These are phyloP conservation scores for Polypedilum vanderplanki DNA, from an alignment of 1,140 invertebrate species.

Conservation along the genomic window DNA sequence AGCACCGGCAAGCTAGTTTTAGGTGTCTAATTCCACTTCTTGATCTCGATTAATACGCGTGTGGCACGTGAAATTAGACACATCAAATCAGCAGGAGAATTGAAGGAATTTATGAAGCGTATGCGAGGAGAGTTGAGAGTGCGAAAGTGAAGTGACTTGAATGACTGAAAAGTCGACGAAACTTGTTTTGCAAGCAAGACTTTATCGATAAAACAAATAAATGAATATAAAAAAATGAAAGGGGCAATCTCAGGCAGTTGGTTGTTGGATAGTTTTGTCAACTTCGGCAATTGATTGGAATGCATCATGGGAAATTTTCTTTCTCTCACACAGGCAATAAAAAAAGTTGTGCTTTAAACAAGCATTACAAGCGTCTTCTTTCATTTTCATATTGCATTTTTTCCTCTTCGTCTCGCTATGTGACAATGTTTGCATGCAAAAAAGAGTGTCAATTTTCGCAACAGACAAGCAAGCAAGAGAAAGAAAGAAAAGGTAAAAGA, in stretches of 20 bases:
- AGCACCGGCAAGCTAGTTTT: background rate
- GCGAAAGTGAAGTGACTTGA: constrained; percentile 12
- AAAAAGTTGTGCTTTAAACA: background rate
- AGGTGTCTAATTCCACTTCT: background rate
- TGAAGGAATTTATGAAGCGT: background rate
- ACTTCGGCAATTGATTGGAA: background rate
- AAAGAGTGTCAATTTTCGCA: no score
- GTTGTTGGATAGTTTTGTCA: no score
- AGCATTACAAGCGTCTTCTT: background rate
- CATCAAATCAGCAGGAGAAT: background rate
- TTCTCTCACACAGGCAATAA: background rate
- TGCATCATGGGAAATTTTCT: background rate
- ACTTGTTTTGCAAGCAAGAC: background rate
- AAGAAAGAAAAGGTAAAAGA: no score
- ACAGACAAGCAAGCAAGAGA: no score
- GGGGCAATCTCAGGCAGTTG: background rate
- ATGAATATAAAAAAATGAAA: background rate
- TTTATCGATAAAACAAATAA: background rate
- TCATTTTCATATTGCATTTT: constrained; percentile 7
- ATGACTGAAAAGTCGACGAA: constrained; percentile 9
- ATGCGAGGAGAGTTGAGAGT: background rate
- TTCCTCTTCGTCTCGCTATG: background rate
- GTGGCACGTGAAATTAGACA: background rate
- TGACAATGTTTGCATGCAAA: no score
- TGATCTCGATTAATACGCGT: background rate